Evolutionary conservation across 2,113 vertebrate genomes (phyloP).

Genomic region (Corydoras sp.): DNA sequence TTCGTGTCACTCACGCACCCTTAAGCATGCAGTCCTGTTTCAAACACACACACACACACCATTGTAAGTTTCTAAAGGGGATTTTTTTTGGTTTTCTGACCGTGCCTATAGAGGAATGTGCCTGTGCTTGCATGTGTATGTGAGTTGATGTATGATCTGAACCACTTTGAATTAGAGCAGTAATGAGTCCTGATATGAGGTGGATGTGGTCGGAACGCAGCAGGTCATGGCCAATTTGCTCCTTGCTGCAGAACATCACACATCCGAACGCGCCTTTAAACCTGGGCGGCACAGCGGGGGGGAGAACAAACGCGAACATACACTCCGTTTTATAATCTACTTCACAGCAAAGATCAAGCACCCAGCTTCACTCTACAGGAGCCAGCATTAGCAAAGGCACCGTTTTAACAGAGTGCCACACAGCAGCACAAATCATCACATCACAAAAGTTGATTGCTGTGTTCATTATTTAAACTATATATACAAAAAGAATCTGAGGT

Average conservation of each 20-base stretch:
- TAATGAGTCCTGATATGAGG: constrained; percentile 33
- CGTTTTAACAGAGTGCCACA: constrained; percentile 12
- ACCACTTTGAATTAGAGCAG: constrained; percentile 36
- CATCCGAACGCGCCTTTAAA: constrained; percentile 23
- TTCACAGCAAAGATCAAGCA: constrained; percentile 33
- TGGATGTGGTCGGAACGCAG: constrained; percentile 33
- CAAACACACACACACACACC: not conserved
- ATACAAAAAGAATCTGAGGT: not conserved
- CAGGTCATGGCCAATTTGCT: constrained; percentile 31
- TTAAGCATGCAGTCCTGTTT: constrained; percentile 36
- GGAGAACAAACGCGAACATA: constrained; percentile 14
- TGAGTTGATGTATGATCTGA: not conserved
- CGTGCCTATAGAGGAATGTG: constrained; percentile 6
- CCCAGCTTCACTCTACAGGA: constrained; percentile 18
- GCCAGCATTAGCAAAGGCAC: constrained; percentile 14
- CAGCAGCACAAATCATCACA: constrained; percentile 3
- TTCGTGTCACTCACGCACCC: constrained; percentile 48
- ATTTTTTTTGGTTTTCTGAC: not conserved
- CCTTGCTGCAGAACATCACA: constrained; percentile 27
- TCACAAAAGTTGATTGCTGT: not conserved
- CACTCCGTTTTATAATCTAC: constrained; percentile 32
- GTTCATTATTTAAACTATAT: not conserved
- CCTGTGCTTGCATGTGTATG: constrained; percentile 10
- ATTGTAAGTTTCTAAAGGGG: not conserved
- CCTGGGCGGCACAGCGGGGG: constrained; percentile 21